Evolutionary conservation across 1,140 invertebrate species (phyloP).

Genomic region (Telenomus remus): DNA sequence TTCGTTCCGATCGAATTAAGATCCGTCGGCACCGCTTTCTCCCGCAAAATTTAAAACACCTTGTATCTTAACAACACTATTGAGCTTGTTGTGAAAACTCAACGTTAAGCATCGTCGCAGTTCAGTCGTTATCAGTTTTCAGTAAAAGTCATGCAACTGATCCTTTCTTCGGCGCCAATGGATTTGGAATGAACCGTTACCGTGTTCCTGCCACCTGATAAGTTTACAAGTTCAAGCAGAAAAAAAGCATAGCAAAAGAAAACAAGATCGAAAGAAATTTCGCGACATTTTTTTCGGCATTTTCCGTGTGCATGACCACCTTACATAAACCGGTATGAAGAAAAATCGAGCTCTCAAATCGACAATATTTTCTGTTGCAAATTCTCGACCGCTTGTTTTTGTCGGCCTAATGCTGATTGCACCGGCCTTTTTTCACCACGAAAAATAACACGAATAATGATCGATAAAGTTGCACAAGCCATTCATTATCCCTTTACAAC

Average conservation of each 20-base stretch:
- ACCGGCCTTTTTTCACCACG: too few species aligned
- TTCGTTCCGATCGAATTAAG: slow-evolving; percentile 57
- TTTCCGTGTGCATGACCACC: not conserved
- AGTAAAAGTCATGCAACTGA: slow-evolving; percentile 51
- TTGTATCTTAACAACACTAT: slow-evolving; percentile 44
- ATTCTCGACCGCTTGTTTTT: too few species aligned
- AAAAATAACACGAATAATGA: too few species aligned
- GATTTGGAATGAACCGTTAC: slow-evolving; percentile 28
- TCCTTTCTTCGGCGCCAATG: slow-evolving; percentile 14
- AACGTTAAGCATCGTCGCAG: slow-evolving; percentile 31
- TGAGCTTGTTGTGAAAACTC: slow-evolving; percentile 29
- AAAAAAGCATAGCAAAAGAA: not conserved
- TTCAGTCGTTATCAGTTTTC: slow-evolving; percentile 48
- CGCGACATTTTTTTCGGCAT: slow-evolving; percentile 1
- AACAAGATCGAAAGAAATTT: not conserved
- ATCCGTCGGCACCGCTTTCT: slow-evolving; percentile 51
- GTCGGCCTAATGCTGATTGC: too few species aligned
- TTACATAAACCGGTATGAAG: too few species aligned
- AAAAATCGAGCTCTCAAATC: too few species aligned
- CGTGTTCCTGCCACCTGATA: slow-evolving; percentile 28
- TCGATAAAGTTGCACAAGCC: too few species aligned
- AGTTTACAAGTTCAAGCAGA: slow-evolving; percentile 5
- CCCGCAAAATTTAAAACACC: slow-evolving; percentile 52
- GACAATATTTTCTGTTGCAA: too few species aligned
- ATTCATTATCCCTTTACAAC: too few species aligned